Conservation (phyloP, 2,888 invertebrate genomes). For the Trichacis sp. region DNA sequence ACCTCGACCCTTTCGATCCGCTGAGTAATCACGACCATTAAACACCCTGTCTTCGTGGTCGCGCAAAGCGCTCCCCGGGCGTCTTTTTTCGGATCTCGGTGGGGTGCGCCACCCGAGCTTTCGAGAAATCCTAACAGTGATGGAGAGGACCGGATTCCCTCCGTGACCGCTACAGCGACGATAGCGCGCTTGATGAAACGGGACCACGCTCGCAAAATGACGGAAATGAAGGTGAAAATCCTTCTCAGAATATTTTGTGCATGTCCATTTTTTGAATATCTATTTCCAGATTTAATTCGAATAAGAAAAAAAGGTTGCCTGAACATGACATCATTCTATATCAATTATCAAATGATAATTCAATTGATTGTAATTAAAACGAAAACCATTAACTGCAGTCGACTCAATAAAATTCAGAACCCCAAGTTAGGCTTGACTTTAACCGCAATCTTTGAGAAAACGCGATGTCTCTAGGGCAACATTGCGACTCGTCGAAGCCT, state of each 20-base stretch:
- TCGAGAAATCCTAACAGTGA: slow-evolving; percentile 45
- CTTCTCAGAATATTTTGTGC: no score
- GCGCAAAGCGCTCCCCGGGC: not conserved
- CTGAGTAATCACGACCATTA: slow-evolving; percentile 67
- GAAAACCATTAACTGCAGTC: slow-evolving; percentile 17
- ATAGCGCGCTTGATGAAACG: slow-evolving; percentile 32
- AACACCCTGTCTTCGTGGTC: slow-evolving; percentile 44
- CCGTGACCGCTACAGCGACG: slow-evolving; percentile 60
- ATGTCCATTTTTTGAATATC: no score
- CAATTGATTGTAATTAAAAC: no score
- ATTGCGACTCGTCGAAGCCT: slow-evolving; percentile 47
- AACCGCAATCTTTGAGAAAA: slow-evolving; percentile 40
- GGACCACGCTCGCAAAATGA: slow-evolving; percentile 13
- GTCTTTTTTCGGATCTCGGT: slow-evolving; percentile 1
- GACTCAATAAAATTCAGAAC: slow-evolving; percentile 24
- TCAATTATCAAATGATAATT: no score
- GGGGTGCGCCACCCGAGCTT: not conserved
- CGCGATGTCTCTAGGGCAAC: slow-evolving; percentile 30
- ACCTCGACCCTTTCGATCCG: slow-evolving; percentile 65
- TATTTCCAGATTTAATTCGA: no score
- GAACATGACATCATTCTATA: no score
- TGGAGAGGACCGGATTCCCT: slow-evolving; percentile 59
- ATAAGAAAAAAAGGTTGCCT: no score
- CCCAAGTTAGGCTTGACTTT: not conserved
- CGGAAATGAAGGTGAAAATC: no score